Percentiles rank a stretch among this genome's conserved stretches.
These are phyloP conservation scores for Aplidium turbinatum DNA, from an alignment of 23 tunicate genomes.

Conservation along the genomic window DNA sequence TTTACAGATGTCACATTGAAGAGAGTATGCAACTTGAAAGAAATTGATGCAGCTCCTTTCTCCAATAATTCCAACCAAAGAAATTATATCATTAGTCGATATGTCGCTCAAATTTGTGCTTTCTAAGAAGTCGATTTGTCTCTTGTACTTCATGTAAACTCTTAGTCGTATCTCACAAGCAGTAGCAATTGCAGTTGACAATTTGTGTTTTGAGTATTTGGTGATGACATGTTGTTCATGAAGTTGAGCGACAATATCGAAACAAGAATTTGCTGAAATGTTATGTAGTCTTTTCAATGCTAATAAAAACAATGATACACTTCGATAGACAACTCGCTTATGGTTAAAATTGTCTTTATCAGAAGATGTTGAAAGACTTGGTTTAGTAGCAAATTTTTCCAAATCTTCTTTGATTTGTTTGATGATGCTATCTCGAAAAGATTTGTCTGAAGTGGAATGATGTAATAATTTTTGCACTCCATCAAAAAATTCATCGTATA, in stretches of 20 bases:
- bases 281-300: background rate
- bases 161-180: constrained; percentile 8
- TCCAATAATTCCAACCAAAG: background rate
- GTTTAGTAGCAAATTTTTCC: constrained; percentile 1
- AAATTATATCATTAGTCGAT: too few species aligned
- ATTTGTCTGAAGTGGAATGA: background rate
- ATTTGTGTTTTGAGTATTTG: background rate
- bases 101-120: background rate
- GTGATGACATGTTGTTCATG: background rate
- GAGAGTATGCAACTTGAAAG: constrained; percentile 10
- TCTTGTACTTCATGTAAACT: background rate
- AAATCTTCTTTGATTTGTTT: background rate
- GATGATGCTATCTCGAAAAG: background rate
- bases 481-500: background rate
- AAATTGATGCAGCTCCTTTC: background rate
- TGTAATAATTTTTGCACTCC: background rate
- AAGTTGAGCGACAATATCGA: constrained; percentile 21
- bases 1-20: constrained; percentile 15
- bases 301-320: background rate
- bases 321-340: constrained; percentile 2
- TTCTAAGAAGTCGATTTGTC: background rate
- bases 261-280: background rate
- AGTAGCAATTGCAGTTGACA: constrained; percentile 1
- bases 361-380: background rate
- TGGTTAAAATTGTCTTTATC: background rate